These are phyloP conservation scores for Etheostoma spectabile DNA, from an alignment of 2,113 vertebrate species.

Conservation along the genomic window DNA sequence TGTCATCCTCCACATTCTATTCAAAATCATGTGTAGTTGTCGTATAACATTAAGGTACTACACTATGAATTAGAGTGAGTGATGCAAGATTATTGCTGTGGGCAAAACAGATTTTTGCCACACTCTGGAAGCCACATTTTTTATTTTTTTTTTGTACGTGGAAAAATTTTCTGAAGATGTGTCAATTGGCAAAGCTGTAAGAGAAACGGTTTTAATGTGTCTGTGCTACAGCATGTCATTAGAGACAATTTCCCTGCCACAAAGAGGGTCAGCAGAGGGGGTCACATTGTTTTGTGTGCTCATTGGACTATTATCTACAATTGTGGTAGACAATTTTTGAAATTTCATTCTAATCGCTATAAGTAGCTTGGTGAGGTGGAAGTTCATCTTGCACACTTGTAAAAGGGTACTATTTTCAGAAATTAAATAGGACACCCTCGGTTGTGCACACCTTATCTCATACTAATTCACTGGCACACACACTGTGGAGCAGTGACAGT, in stretches of 20 bases:
- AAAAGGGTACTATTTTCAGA: conserved; percentile 61
- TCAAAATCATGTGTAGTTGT: conserved; percentile 46
- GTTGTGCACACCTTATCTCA: conserved; percentile 63
- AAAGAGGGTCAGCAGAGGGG: conserved; percentile 77
- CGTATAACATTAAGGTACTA: conserved; percentile 42
- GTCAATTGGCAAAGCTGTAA: conserved; percentile 65
- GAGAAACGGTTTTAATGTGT: conserved; percentile 64
- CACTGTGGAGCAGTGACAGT: conserved; percentile 48
- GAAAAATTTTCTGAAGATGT: conserved; percentile 56
- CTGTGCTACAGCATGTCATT: conserved; percentile 64
- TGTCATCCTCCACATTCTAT: conserved; percentile 49
- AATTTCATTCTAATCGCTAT: conserved; percentile 70
- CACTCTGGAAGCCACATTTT: conserved; percentile 30
- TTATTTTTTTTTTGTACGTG: conserved; percentile 52
- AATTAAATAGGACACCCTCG: conserved; percentile 65
- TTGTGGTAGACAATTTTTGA: conserved; percentile 69
- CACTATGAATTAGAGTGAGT: conserved; percentile 46
- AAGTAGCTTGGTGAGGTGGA: conserved; percentile 70
- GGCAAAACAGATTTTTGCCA: conserved; percentile 37
- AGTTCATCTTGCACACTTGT: conserved; percentile 71
- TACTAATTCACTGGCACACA: conserved; percentile 37
- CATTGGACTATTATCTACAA: conserved; percentile 74
- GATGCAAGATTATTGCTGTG: conserved; percentile 53
- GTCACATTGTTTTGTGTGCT: conserved; percentile 72
- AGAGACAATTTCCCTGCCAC: conserved; percentile 76